phyloP scores from a whole-genome alignment of 1,140 invertebrate species.

The Thaumatotibia leucotreta region DNA sequence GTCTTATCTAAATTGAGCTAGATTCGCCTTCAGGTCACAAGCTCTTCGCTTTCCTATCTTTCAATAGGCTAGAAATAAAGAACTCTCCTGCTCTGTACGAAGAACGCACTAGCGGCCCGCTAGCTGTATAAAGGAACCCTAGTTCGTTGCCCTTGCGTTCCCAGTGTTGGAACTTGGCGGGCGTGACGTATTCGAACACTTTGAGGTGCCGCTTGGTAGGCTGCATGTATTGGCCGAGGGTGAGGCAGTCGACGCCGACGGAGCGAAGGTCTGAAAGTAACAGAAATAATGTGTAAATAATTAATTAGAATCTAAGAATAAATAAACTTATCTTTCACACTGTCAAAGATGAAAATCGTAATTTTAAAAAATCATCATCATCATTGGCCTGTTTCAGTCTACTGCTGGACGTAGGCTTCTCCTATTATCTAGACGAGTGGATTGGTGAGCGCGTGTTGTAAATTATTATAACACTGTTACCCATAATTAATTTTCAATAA shows the following conservation, averaged over 20 bases:
- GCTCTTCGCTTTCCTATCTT: slow-evolving; percentile 67
- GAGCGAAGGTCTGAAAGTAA: slow-evolving; percentile 81
- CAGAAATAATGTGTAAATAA: neutral
- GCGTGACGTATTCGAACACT: slow-evolving; percentile 98
- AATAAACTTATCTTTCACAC: too few relatives aligned
- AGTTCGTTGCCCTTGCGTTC: slow-evolving; percentile 89
- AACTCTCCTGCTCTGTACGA: slow-evolving; percentile 98
- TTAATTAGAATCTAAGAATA: neutral
- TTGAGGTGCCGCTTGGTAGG: slow-evolving; percentile 97
- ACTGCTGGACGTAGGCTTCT: too few relatives aligned
- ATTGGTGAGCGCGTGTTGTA: too few relatives aligned
- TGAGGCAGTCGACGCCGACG: slow-evolving; percentile 94
- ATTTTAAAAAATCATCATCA: too few relatives aligned
- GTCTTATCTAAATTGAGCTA: too few relatives aligned
- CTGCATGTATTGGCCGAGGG: slow-evolving; percentile 99
- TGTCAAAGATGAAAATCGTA: too few relatives aligned
- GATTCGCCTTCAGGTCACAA: slow-evolving; percentile 32
- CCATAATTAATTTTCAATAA: too few relatives aligned
- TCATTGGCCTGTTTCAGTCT: too few relatives aligned
- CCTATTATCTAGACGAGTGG: too few relatives aligned
- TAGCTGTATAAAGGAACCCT: slow-evolving; percentile 98
- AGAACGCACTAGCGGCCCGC: slow-evolving; percentile 96
- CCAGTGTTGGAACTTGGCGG: slow-evolving; percentile 96
- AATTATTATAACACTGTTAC: too few relatives aligned
- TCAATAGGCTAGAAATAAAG: slow-evolving; percentile 89